These are phyloP conservation scores for Rhagologus leucostigma DNA, from an alignment of 2,113 vertebrate genomes.

Conservation along the genomic window DNA sequence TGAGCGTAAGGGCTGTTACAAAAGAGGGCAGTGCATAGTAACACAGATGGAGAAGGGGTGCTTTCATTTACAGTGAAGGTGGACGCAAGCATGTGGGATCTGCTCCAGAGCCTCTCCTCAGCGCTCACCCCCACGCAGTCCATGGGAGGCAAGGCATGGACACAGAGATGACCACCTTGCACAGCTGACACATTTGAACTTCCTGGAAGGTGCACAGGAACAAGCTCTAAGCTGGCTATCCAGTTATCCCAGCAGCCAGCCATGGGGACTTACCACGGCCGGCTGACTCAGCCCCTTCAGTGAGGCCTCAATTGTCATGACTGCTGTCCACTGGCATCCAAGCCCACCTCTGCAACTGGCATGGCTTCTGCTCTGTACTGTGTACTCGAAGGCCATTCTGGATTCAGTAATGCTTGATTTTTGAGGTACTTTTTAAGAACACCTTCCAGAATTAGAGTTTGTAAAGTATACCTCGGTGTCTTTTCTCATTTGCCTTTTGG, in stretches of 20 bases:
- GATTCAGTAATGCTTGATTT: background rate
- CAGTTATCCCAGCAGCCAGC: accelerated
- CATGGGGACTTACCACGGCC: background rate
- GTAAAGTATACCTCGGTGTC: background rate
- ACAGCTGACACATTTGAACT: accelerated
- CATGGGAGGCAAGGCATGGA: accelerated
- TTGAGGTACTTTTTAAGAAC: background rate
- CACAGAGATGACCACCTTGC: no score
- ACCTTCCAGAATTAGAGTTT: background rate
- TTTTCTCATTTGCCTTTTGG: background rate
- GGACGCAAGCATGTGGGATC: accelerated
- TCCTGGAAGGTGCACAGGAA: accelerated
- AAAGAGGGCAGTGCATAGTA: background rate
- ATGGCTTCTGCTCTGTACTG: background rate
- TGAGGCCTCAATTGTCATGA: accelerated
- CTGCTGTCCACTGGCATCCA: background rate
- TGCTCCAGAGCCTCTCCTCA: background rate
- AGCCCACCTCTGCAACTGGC: background rate
- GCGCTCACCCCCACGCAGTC: accelerated
- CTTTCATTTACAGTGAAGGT: background rate
- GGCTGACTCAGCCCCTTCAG: background rate
- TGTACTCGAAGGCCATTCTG: background rate
- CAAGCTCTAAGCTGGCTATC: background rate
- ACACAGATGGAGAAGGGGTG: background rate
- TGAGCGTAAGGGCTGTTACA: background rate